These are phyloP conservation scores for Sapajus apella DNA, from an alignment of 2,113 vertebrate species.

Conservation along the genomic window DNA sequence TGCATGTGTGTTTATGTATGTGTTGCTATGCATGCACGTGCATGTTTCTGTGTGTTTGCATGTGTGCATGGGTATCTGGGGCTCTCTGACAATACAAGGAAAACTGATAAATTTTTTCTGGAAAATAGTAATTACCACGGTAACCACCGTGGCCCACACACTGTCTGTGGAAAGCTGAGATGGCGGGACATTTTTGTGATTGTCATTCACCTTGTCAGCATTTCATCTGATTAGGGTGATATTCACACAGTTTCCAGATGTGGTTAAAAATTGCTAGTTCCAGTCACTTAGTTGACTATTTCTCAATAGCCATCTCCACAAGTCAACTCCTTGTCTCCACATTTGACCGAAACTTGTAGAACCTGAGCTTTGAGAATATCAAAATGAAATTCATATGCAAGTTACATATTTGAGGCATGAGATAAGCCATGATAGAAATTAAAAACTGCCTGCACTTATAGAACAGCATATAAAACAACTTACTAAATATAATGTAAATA, in stretches of 20 bases:
- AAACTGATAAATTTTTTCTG: not conserved
- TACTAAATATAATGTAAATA: not conserved
- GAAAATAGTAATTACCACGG: not conserved
- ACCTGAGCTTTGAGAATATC: not conserved
- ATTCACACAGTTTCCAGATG: not conserved
- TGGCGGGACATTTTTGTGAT: fast-evolving
- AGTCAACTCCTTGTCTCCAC: not conserved
- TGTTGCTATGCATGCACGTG: not conserved
- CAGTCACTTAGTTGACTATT: too few relatives aligned
- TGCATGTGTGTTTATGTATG: not conserved
- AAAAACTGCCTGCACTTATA: not conserved
- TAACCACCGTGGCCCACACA: fast-evolving
- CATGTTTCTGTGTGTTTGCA: not conserved
- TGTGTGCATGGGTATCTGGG: too few relatives aligned
- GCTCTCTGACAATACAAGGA: not conserved
- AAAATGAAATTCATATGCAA: fast-evolving
- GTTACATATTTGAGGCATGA: not conserved
- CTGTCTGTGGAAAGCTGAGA: fast-evolving
- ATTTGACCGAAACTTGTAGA: fast-evolving
- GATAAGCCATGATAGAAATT: not conserved
- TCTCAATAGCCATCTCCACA: not conserved
- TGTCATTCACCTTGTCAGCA: not conserved
- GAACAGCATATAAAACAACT: not conserved
- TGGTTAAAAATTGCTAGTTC: fast-evolving
- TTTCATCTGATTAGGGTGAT: not conserved